These are phyloP conservation scores for Sebastes hubbsi DNA, from an alignment of 2,797 vertebrate genomes.

Conservation along the genomic window DNA sequence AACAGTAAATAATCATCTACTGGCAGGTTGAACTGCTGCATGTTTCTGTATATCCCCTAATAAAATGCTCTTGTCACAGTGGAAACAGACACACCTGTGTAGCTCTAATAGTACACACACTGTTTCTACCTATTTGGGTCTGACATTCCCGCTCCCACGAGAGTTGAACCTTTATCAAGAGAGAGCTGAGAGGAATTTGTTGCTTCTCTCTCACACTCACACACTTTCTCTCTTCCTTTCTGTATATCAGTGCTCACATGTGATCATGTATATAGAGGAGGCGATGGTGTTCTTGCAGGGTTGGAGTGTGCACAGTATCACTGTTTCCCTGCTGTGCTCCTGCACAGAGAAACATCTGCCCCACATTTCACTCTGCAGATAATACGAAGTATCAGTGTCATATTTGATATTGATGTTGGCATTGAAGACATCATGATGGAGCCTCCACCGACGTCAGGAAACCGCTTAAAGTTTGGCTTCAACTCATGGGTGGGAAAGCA, in stretches of 20 bases:
- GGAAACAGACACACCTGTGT: conserved; percentile 27
- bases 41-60: background rate
- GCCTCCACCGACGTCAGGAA: background rate
- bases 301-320: background rate
- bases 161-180: conserved; percentile 29
- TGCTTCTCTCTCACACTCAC: background rate
- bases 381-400: background rate
- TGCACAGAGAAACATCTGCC: background rate
- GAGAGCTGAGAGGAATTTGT: conserved; percentile 18
- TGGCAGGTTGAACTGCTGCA: background rate
- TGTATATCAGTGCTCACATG: conserved; percentile 15
- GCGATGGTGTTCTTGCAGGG: conserved; percentile 6
- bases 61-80: background rate
- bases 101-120: background rate
- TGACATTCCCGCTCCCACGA: conserved; percentile 13
- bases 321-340: conserved; percentile 13
- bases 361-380: background rate
- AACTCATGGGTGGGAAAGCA: background rate
- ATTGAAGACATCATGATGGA: background rate
- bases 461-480: background rate
- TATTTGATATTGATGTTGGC: background rate
- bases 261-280: conserved; percentile 11
- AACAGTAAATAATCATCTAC: background rate
- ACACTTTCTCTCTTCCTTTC: background rate
- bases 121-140: too few species aligned